Percentiles rank a stretch among this genome's conserved stretches.
phyloP scores from a whole-genome alignment of 2,113 vertebrate species.

The Montifringilla adamsi region DNA sequence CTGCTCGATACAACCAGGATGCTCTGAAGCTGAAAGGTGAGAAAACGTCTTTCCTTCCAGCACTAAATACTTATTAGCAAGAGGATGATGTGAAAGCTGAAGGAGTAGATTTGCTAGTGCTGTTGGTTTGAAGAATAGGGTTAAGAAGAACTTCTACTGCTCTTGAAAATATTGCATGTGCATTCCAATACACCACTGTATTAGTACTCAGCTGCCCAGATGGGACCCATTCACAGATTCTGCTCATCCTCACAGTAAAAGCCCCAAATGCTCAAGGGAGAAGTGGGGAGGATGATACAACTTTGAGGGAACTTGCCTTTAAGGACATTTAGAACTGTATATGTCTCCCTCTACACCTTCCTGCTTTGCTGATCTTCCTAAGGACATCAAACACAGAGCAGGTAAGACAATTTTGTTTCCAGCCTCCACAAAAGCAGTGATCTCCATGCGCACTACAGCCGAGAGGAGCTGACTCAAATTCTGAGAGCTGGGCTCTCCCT shows the following conservation, averaged over 20 bases:
- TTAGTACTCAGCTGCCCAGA: background rate
- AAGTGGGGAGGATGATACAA: fast-evolving
- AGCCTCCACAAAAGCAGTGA: background rate
- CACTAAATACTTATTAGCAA: background rate
- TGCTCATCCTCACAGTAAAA: background rate
- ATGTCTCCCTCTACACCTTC: background rate
- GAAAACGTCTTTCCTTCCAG: background rate
- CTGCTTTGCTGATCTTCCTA: background rate
- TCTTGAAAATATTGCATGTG: background rate
- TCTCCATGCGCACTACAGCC: background rate
- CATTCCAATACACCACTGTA: background rate
- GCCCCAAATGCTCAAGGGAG: background rate
- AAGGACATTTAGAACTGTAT: background rate
- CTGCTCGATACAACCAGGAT: background rate
- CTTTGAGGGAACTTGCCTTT: background rate
- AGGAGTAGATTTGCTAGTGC: background rate
- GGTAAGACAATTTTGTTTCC: background rate
- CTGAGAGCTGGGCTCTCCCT: background rate
- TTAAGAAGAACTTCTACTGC: background rate
- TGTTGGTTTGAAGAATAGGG: background rate
- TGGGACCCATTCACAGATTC: background rate
- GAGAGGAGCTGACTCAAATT: background rate
- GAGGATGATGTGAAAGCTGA: background rate
- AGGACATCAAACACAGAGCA: background rate
- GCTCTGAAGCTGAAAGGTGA: background rate